A percentile compares a stretch with the other conserved stretches of the same genome.
Conservation (phyloP, 2,797 vertebrate species). For the Chelidonichthys spinosus region DNA sequence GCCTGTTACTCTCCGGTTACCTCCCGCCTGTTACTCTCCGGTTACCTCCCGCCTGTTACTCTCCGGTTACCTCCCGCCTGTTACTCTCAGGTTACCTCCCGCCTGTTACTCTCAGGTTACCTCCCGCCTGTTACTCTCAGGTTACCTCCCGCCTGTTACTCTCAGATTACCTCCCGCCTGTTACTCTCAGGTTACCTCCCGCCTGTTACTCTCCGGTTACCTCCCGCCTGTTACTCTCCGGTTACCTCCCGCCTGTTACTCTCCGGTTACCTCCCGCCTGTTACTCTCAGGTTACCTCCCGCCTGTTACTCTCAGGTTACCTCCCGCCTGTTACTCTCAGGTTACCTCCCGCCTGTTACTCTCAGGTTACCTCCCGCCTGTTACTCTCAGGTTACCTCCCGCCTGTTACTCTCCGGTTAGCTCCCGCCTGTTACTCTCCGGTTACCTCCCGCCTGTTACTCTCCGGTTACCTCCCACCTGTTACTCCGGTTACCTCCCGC, state of each 20-base stretch:
- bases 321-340: constrained; percentile 78
- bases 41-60: constrained; percentile 93
- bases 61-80: no score
- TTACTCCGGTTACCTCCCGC: background rate
- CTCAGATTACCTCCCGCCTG: constrained; percentile 99
- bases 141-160: background rate
- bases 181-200: constrained; percentile 50
- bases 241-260: background rate
- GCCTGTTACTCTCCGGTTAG: constrained; percentile 79
- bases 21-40: no score
- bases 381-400: constrained; percentile 88
- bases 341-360: background rate
- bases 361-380: background rate
- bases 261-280: background rate
- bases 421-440: background rate
- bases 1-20: background rate
- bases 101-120: no score
- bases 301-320: no score
- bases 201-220: no score
- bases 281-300: background rate
- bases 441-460: no score
- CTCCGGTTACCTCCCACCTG: background rate
- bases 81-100: background rate
- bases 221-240: background rate
- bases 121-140: background rate